These are phyloP conservation scores for Daktulosphaira vitifoliae DNA, from an alignment of 1,140 invertebrate species.

Conservation along the genomic window DNA sequence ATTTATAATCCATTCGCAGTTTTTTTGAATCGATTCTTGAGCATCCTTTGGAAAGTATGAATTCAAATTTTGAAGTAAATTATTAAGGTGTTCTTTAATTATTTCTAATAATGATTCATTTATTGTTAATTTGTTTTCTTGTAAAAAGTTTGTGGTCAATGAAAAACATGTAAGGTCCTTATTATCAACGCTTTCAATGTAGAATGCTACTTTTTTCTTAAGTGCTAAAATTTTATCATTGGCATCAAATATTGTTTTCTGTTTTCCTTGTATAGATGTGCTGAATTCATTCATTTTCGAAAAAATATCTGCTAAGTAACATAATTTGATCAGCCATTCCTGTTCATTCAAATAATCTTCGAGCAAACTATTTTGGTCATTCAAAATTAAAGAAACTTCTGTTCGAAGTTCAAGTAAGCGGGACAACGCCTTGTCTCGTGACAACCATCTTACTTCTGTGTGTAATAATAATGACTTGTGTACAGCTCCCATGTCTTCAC, in stretches of 20 bases:
- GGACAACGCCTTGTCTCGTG: constrained; percentile 40
- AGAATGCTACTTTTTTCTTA: constrained; percentile 9
- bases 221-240: constrained; percentile 10
- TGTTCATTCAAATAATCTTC: constrained; percentile 23
- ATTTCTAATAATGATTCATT: constrained; percentile 4
- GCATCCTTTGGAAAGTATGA: constrained; percentile 5
- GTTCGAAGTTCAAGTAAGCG: constrained; percentile 10
- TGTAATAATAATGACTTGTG: constrained; percentile 40
- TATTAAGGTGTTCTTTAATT: too few relatives aligned
- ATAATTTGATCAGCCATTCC: constrained; percentile 36
- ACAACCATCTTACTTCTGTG: constrained; percentile 42
- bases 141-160: too few relatives aligned
- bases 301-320: constrained; percentile 40
- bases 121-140: not conserved
- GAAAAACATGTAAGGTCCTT: too few relatives aligned
- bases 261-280: constrained; percentile 39
- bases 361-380: constrained; percentile 6
- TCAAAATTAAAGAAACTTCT: constrained; percentile 28
- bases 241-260: constrained; percentile 10
- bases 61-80: constrained; percentile 20
- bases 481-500: too few relatives aligned
- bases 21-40: too few relatives aligned
- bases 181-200: constrained; percentile 9
- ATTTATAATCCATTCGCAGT: too few relatives aligned
- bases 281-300: constrained; percentile 39